These are phyloP conservation scores for Charina bottae DNA, from an alignment of 2,113 vertebrate species.

Conservation along the genomic window DNA sequence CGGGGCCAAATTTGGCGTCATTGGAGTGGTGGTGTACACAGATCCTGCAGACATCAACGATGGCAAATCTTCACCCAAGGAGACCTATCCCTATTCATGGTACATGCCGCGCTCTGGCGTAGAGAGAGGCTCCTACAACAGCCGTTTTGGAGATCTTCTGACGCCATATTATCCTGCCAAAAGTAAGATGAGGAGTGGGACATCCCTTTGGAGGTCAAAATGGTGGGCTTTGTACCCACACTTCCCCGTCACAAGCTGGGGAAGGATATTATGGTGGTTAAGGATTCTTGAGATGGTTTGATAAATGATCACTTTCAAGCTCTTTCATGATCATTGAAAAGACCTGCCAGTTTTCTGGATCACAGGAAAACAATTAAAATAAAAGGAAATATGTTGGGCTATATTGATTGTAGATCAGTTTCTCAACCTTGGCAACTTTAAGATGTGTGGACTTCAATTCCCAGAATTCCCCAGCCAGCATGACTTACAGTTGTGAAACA, in stretches of 20 bases:
- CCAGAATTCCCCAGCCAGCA: no score
- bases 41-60: conserved; percentile 88
- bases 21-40: conserved; percentile 87
- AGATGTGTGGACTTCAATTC: no score
- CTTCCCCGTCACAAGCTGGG: not conserved
- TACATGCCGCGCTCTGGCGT: conserved; percentile 84
- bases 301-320: no score
- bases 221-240: not conserved
- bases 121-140: conserved; percentile 80
- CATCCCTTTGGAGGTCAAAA: not conserved
- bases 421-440: no score
- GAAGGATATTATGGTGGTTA: no score
- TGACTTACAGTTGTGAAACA: no score
- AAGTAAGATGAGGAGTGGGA: conserved; percentile 44
- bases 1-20: conserved; percentile 77
- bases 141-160: conserved; percentile 78
- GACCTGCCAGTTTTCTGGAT: no score
- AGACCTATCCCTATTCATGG: conserved; percentile 89
- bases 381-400: no score
- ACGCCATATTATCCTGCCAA: conserved; percentile 87
- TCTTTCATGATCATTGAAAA: no score
- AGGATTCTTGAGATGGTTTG: no score
- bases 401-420: no score
- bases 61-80: conserved; percentile 62
- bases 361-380: no score